Base-by-base conservation (phyloP, 2,113 vertebrate species). In the Cinclus mexicanus region DNA sequence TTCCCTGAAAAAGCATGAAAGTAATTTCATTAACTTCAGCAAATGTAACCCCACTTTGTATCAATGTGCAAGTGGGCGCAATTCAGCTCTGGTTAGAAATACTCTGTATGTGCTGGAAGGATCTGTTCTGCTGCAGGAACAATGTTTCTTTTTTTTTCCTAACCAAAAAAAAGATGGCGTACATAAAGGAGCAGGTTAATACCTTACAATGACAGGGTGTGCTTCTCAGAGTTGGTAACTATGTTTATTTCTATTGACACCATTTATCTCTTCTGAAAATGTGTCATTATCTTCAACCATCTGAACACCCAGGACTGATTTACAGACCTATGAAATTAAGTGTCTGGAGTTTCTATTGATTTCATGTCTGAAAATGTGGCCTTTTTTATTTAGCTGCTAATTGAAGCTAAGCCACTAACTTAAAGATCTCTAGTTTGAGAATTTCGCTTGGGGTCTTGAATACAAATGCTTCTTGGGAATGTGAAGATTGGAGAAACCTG, bases 341-440 rank as follows among this genome's bases (percentile, higher is more conserved):
- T 53, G 85, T 85, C 46, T 72, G 53, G 28, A 90, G n/a, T 83
- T 96, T 55, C 84, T 87, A 90, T 94, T 90, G 94, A 95, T 95
- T 95, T 93, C 4, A 33, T 55, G 75, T 77, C 93, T 91, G 67
- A 91, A 95, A 93, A 61, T 55, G 25, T 14, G 41, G 8, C 33
- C 14, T 64, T 59, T 91, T 72, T 75, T 78, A 71, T 75, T 96
- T 67, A 88, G 33, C 46, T 85, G 42, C 35, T 95, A 93, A 91
- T 33, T 90, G 63, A 87, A 90, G 37, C 10, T 63, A 76, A 83
- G 35, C 14, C 67, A 76, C 46, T 57, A 63, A 42, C 63, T 59
- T 65, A 24, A 68, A 53, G 53, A 56, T 31, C 31, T 49, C 11
- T 39, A 47, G 21, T 88, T 50, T 18, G 42, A 81, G 91, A 81